These are phyloP conservation scores for Platorchestia sp. DNA, from an alignment of 1,140 invertebrate species.

Conservation along the genomic window DNA sequence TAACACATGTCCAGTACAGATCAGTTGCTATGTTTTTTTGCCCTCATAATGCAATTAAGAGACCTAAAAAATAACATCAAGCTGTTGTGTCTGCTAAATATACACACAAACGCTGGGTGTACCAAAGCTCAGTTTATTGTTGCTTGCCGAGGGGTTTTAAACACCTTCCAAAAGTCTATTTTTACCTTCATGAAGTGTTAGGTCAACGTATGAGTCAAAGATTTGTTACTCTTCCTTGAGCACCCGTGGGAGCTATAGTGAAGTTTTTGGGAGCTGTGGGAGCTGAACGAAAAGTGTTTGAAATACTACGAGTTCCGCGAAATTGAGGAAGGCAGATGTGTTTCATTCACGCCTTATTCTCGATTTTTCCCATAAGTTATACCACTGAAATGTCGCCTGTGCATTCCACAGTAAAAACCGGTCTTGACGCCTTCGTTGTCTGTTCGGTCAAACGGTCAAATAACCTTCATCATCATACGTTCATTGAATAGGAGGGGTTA, in stretches of 20 bases:
- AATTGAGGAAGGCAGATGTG: neutral
- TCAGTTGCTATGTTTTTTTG: neutral
- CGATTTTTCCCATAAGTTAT: neutral
- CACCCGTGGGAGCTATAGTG: neutral
- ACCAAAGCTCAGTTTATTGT: neutral
- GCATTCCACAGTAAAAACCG: neutral
- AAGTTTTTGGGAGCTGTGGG: neutral
- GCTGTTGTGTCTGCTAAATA: neutral
- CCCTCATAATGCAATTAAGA: neutral
- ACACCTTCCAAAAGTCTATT: neutral
- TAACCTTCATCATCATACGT: neutral
- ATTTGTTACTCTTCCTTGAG: neutral
- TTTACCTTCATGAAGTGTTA: neutral
- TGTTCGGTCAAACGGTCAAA: neutral
- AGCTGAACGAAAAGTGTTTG: neutral
- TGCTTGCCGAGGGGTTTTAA: neutral
- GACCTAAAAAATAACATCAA: neutral
- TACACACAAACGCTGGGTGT: neutral
- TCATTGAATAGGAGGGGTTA: neutral
- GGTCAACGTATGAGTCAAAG: neutral
- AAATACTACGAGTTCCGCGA: neutral
- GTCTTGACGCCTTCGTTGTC: neutral
- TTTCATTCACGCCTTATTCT: neutral
- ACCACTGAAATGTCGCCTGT: neutral
- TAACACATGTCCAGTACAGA: neutral